phyloP scores from a whole-genome alignment of 2,888 invertebrate species.

The Dasysyrphus tricinctus region DNA sequence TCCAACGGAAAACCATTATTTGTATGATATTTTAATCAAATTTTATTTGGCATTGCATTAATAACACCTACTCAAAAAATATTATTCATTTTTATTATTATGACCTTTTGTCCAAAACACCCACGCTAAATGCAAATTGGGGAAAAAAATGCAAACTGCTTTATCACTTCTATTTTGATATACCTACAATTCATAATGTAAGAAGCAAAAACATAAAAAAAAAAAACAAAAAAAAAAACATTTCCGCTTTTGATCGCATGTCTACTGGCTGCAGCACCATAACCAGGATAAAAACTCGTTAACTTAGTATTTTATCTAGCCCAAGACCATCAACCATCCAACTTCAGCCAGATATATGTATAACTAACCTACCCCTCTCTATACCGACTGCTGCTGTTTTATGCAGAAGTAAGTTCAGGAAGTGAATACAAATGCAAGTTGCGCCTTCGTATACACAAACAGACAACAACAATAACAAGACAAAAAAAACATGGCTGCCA shows the following conservation, averaged over 20 bases:
- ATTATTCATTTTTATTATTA: conserved; percentile 1
- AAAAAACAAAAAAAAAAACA: conserved; percentile 8
- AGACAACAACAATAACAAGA: neutral
- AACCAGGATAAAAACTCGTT: conserved; percentile 31
- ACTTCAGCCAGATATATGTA: neutral
- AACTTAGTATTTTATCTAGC: conserved; percentile 51
- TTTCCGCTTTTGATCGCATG: conserved; percentile 59
- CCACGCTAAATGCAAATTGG: conserved; percentile 11
- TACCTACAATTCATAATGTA: too few relatives aligned
- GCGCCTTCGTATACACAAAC: conserved; percentile 3
- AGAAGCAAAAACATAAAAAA: neutral
- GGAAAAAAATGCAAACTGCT: neutral
- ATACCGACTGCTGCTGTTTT: neutral
- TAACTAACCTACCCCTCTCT: neutral
- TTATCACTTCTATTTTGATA: neutral
- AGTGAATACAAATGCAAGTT: conserved; percentile 48
- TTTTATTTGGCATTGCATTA: neutral
- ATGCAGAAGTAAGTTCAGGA: conserved; percentile 66
- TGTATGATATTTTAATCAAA: neutral
- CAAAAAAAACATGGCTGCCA: conserved; percentile 23
- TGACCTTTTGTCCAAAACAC: conserved; percentile 13
- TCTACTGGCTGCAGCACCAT: neutral
- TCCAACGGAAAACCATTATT: neutral
- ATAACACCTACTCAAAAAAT: conserved; percentile 1
- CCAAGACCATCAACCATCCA: conserved; percentile 35